Conservation (phyloP, 2,797 vertebrate species). For the Tolypeutes matacus region DNA sequence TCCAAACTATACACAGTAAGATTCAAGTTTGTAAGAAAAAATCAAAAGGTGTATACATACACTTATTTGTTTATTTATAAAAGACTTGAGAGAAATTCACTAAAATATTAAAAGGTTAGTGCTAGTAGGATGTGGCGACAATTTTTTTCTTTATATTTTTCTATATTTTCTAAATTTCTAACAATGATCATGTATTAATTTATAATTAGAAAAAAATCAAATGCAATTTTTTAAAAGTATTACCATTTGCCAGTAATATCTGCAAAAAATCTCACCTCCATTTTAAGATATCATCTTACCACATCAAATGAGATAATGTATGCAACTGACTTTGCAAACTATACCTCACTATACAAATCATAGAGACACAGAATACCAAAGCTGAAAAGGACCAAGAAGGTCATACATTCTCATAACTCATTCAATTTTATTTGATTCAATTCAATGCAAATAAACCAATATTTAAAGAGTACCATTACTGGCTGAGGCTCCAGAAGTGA, state of each 20-base stretch:
- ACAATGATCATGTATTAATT: background rate
- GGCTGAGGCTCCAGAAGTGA: background rate
- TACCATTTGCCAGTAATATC: background rate
- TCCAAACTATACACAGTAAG: background rate
- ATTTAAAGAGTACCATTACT: background rate
- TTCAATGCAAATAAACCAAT: background rate
- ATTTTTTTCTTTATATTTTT: background rate
- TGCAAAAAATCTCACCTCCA: background rate
- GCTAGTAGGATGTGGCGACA: background rate
- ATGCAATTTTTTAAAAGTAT: background rate
- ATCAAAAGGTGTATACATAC: background rate
- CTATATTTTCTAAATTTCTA: constrained; percentile 44
- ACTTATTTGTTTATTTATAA: background rate
- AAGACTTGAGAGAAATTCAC: constrained; percentile 20
- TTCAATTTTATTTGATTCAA: background rate
- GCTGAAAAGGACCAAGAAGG: background rate
- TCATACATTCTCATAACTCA: background rate
- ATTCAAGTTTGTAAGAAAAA: background rate
- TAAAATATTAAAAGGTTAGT: constrained; percentile 1
- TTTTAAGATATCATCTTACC: background rate
- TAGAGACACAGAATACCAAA: background rate
- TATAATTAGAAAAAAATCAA: background rate
- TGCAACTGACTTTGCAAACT: background rate
- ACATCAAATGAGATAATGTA: background rate
- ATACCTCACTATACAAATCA: background rate